Evolutionary conservation across 2,888 invertebrate genomes (phyloP).

Genomic region (Mesochorus sp.): DNA sequence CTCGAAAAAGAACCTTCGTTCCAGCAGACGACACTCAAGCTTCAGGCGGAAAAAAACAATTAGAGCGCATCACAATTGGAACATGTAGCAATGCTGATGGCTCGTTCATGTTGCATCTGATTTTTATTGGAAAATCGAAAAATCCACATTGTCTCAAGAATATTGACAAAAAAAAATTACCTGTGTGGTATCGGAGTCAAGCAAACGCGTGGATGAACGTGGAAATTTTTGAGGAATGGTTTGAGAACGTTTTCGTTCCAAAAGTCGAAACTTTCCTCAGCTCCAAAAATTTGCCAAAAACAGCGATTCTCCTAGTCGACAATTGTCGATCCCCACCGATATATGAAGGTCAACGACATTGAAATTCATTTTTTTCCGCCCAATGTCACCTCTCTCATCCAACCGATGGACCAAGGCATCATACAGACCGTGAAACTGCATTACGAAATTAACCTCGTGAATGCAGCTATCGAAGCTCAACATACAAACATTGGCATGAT

Average conservation of each 20-base stretch:
- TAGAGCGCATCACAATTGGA: conserved; percentile 62
- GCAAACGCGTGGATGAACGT: conserved; percentile 64
- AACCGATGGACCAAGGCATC: conserved; percentile 57
- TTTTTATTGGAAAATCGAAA: conserved; percentile 64
- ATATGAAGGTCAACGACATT: conserved; percentile 57
- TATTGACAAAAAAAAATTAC: conserved; percentile 56
- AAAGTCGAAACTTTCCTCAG: conserved; percentile 50
- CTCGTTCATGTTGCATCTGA: conserved; percentile 54
- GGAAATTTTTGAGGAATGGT: conserved; percentile 58
- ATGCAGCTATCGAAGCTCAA: conserved; percentile 46
- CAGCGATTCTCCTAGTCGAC: conserved; percentile 68
- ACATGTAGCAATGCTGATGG: conserved; percentile 64
- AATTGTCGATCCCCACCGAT: conserved; percentile 66
- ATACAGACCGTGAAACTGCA: conserved; percentile 44
- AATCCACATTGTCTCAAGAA: conserved; percentile 64
- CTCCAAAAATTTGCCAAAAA: conserved; percentile 57
- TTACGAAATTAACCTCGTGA: conserved; percentile 43
- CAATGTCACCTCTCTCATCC: conserved; percentile 64
- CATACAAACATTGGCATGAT: conserved; percentile 20
- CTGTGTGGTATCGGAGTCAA: conserved; percentile 63
- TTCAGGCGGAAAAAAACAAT: conserved; percentile 60
- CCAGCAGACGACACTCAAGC: conserved; percentile 54
- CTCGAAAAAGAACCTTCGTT: conserved; percentile 62
- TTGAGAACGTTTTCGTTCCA: conserved; percentile 48
- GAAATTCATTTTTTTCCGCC: conserved; percentile 70